Evolutionary conservation across 2,888 invertebrate species (phyloP).

Genomic region (Anodontia alba): DNA sequence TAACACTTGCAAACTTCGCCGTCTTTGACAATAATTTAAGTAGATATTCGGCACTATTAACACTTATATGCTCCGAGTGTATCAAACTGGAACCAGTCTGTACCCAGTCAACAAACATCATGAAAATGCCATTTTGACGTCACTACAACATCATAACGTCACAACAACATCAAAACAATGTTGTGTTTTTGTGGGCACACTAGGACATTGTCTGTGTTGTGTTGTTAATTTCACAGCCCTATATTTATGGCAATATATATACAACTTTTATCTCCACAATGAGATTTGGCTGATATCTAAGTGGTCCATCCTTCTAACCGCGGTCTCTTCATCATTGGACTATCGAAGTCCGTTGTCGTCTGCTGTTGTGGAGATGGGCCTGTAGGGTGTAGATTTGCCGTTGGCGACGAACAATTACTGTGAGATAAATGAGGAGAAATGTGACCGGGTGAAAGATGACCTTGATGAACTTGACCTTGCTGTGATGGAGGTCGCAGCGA

Average conservation of each 20-base stretch:
- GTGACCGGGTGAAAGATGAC: constrained; percentile 82
- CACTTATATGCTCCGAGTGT: neutral
- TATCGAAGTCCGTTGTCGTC: constrained; percentile 80
- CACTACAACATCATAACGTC: no score
- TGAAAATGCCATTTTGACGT: no score
- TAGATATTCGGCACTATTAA: neutral
- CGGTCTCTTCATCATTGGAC: constrained; percentile 90
- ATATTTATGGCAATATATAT: constrained; percentile 11
- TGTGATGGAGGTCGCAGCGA: constrained; percentile 87
- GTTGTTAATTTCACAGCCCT: neutral
- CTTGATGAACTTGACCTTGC: constrained; percentile 55
- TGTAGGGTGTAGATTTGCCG: constrained; percentile 58
- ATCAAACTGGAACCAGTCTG: neutral
- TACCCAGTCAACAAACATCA: no score
- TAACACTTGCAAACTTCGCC: no score
- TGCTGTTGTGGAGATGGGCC: constrained; percentile 28
- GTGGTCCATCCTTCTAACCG: constrained; percentile 94
- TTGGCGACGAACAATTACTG: constrained; percentile 86
- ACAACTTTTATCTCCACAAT: neutral
- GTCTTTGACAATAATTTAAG: neutral
- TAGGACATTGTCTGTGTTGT: neutral
- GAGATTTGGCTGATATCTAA: constrained; percentile 60
- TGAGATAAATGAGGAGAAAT: constrained; percentile 79
- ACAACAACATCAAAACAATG: no score
- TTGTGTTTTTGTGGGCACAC: no score